A percentile compares a stretch with the other conserved stretches of the same genome.
Evolutionary conservation across 2,888 invertebrate species (phyloP).

Genomic region (Lapara coniferarum): DNA sequence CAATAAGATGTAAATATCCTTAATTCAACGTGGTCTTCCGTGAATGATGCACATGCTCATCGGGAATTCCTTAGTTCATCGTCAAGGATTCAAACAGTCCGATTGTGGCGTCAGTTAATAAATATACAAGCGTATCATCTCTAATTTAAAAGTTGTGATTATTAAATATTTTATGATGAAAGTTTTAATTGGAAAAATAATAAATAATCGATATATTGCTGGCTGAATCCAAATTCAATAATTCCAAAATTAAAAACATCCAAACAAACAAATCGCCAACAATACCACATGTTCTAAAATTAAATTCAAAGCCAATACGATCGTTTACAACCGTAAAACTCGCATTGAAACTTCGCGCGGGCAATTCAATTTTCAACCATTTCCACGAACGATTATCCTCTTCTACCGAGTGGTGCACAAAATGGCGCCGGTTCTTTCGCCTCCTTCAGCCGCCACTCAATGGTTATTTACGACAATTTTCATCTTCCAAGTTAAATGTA

Average conservation of each 20-base stretch:
- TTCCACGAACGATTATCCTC: conserved; percentile 55
- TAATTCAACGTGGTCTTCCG: too few relatives aligned
- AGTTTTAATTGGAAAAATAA: too few relatives aligned
- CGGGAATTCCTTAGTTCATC: too few relatives aligned
- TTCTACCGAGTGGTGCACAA: conserved; percentile 46
- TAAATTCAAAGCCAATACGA: conserved; percentile 24
- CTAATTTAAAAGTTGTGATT: too few relatives aligned
- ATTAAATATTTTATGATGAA: too few relatives aligned
- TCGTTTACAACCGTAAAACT: conserved; percentile 26
- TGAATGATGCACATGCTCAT: too few relatives aligned
- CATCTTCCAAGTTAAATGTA: conserved; percentile 36
- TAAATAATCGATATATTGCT: too few relatives aligned
- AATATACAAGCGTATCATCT: too few relatives aligned
- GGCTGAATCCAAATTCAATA: neutral
- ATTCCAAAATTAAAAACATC: neutral
- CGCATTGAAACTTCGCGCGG: conserved; percentile 26
- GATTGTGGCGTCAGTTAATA: too few relatives aligned
- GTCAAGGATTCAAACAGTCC: too few relatives aligned
- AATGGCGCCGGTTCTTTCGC: conserved; percentile 47
- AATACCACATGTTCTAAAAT: conserved; percentile 5
- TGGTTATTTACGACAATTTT: conserved; percentile 61
- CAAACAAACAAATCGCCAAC: neutral
- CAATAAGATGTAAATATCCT: too few relatives aligned
- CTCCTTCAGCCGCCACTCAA: conserved; percentile 52
- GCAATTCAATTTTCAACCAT: conserved; percentile 28